Percentiles rank a stretch among this genome's conserved stretches.
These are phyloP conservation scores for Musca vetustissima DNA, from an alignment of 1,140 invertebrate species.

Conservation along the genomic window DNA sequence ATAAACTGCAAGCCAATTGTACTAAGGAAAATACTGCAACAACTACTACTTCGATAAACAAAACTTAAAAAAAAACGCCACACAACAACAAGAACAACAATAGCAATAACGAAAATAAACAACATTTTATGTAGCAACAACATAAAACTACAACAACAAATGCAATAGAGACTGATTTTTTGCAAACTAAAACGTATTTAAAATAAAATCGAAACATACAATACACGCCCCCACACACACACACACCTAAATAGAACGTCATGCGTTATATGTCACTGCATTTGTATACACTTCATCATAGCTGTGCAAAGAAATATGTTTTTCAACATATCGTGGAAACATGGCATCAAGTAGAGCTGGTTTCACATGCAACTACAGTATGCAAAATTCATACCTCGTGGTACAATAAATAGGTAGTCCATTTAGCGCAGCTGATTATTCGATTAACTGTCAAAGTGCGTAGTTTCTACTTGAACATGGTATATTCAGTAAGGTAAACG, in stretches of 20 bases:
- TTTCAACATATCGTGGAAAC: too few species aligned
- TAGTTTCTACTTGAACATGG: too few species aligned
- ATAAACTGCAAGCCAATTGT: conserved; percentile 12
- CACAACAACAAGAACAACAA: conserved; percentile 1
- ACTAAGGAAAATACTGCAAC: conserved; percentile 30
- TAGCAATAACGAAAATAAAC: conserved; percentile 15
- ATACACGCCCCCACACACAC: too few species aligned
- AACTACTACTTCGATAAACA: conserved; percentile 17
- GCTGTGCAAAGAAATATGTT: too few species aligned
- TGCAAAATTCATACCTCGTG: too few species aligned
- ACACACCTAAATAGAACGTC: conserved; percentile 12
- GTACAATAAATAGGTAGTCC: too few species aligned
- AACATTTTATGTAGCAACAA: conserved; percentile 18
- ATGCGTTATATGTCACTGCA: background rate
- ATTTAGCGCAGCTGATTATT: too few species aligned
- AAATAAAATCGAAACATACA: conserved; percentile 31
- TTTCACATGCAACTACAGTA: too few species aligned
- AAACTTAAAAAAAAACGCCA: conserved; percentile 14
- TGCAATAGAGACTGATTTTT: conserved; percentile 57
- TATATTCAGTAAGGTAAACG: too few species aligned
- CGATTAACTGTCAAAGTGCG: too few species aligned
- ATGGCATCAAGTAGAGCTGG: too few species aligned
- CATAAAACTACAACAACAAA: conserved; percentile 31
- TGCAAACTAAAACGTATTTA: conserved; percentile 9
- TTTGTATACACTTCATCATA: too few species aligned